Conservation (phyloP, 2,888 invertebrate genomes). For the Incurvaria masculella region DNA sequence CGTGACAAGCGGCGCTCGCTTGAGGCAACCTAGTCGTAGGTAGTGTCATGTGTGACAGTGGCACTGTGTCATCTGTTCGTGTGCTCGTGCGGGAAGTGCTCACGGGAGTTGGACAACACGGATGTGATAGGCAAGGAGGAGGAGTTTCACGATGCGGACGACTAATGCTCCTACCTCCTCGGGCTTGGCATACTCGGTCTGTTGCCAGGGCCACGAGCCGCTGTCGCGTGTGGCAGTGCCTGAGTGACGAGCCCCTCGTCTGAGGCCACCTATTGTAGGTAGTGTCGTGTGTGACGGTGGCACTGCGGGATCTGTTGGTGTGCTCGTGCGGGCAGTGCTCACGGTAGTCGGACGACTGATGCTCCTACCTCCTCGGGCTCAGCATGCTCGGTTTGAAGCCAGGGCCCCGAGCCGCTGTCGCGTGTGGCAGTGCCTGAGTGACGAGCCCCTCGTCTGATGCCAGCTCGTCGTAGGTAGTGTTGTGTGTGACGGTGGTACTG, state of each 20-base stretch:
- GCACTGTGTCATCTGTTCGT: constrained; percentile 78
- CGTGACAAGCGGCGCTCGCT: not conserved
- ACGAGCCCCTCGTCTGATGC: no score
- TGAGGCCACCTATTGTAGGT: constrained; percentile 14
- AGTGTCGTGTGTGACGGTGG: constrained; percentile 44
- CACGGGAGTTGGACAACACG: constrained; percentile 66
- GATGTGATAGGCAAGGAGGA: constrained; percentile 65
- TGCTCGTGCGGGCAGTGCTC: constrained; percentile 82
- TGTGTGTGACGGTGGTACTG: no score
- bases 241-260: not conserved
- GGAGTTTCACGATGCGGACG: constrained; percentile 36
- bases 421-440: no score
- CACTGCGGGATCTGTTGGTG: constrained; percentile 76
- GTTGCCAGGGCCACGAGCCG: no score
- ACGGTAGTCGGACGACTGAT: constrained; percentile 60
- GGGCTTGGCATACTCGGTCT: constrained; percentile 47
- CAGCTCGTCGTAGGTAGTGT: no score
- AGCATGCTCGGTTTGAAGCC: no score
- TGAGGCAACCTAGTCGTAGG: constrained; percentile 14
- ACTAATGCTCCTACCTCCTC: constrained; percentile 52
- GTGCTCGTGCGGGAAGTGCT: constrained; percentile 81
- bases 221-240: not conserved
- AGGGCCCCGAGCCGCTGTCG: no score
- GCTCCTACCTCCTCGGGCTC: constrained; percentile 49
- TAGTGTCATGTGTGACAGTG: constrained; percentile 36